Conservation (phyloP, 2,113 vertebrate genomes). For the Phoenicopterus ruber region DNA sequence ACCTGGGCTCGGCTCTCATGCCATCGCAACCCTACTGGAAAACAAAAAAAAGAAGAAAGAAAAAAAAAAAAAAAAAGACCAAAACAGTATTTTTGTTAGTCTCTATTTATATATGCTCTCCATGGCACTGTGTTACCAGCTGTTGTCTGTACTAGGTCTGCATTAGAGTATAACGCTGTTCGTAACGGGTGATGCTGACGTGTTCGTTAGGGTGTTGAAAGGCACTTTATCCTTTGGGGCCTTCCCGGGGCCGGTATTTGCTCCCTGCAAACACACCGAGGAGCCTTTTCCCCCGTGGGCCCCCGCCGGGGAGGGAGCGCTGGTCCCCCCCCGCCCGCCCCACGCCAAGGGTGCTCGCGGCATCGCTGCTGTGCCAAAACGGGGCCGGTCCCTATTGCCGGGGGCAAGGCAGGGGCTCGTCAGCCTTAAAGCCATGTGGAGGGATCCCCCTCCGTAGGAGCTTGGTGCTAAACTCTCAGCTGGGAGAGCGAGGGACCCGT, state of each 20-base stretch:
- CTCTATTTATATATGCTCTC: conserved; percentile 52
- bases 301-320: neutral
- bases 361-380: neutral
- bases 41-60: neutral
- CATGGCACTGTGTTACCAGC: conserved; percentile 40
- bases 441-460: neutral
- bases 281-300: conserved; percentile 11
- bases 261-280: conserved; percentile 40
- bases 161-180: conserved; percentile 3
- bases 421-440: conserved; percentile 53
- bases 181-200: conserved; percentile 8
- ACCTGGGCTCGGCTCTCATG: neutral
- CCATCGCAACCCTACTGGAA: conserved; percentile 47
- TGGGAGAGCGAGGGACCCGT: neutral
- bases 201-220: neutral
- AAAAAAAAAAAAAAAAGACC: conserved; percentile 62
- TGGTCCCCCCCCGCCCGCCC: neutral
- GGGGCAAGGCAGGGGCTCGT: neutral
- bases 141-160: conserved; percentile 41
- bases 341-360: neutral
- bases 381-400: neutral
- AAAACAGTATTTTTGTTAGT: conserved; percentile 76
- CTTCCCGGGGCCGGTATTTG: neutral
- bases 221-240: conserved; percentile 50
- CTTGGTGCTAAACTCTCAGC: conserved; percentile 70